A percentile compares a stretch with the other conserved stretches of the same genome.
Conservation (phyloP, 2,888 invertebrate species). For the Pseudoips prasinana region DNA sequence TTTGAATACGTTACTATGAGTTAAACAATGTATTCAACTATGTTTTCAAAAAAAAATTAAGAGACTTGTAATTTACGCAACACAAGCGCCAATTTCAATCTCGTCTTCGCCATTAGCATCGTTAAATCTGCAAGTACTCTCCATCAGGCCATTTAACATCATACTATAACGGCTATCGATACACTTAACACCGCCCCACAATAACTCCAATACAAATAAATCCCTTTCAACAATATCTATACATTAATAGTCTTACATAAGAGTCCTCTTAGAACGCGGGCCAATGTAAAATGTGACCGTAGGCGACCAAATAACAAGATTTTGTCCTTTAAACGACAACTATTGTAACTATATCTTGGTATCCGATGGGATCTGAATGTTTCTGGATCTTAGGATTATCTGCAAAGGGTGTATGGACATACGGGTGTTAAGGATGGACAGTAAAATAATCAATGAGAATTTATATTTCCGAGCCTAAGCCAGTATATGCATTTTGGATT, state of each 20-base stretch:
- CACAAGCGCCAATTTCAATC: no score
- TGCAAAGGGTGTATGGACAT: slow-evolving; percentile 31
- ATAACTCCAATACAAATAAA: no score
- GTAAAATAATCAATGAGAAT: no score
- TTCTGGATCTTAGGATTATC: slow-evolving; percentile 61
- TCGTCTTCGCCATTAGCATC: background rate
- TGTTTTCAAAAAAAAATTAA: no score
- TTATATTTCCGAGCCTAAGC: no score
- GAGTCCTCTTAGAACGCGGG: slow-evolving; percentile 19
- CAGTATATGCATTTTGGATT: no score
- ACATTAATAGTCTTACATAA: slow-evolving; percentile 23
- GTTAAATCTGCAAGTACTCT: background rate
- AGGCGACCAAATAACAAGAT: slow-evolving; percentile 75
- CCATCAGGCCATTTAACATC: no score
- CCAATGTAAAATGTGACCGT: slow-evolving; percentile 60
- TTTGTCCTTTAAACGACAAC: slow-evolving; percentile 77
- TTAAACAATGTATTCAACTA: no score
- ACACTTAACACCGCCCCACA: no score
- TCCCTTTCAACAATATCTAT: slow-evolving; percentile 13
- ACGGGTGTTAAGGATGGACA: slow-evolving; percentile 11
- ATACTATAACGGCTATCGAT: no score
- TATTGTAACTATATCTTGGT: slow-evolving; percentile 67
- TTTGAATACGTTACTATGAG: no score
- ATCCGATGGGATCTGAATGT: slow-evolving; percentile 63
- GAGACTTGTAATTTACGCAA: no score